These are phyloP conservation scores for Scarus forsteni DNA, from an alignment of 2,797 vertebrate species.

Conservation along the genomic window DNA sequence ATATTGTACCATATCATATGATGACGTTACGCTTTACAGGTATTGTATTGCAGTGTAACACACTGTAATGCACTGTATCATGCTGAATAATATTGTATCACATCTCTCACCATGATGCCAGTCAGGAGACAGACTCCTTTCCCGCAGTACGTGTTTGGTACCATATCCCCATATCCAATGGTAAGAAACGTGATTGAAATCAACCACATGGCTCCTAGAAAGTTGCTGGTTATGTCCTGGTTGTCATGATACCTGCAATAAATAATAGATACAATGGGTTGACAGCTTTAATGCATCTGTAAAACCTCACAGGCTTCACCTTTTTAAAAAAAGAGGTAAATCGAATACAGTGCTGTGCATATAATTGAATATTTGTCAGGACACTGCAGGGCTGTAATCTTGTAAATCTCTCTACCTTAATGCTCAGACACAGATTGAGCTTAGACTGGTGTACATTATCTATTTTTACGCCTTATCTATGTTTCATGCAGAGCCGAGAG, in stretches of 20 bases:
- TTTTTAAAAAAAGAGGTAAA: not conserved
- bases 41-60: no score
- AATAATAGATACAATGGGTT: slow-evolving; percentile 57
- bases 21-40: no score
- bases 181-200: slow-evolving; percentile 99
- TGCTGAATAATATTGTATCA: no score
- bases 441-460: slow-evolving; percentile 42
- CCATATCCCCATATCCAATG: slow-evolving; percentile 99
- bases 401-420: slow-evolving; percentile 32
- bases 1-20: no score
- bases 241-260: slow-evolving; percentile 95
- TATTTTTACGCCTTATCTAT: slow-evolving; percentile 75
- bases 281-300: slow-evolving; percentile 20
- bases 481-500: slow-evolving; percentile 61
- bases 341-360: not conserved
- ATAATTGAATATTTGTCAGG: slow-evolving; percentile 16
- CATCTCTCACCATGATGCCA: slow-evolving; percentile 96
- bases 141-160: slow-evolving; percentile 99
- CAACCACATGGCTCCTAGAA: slow-evolving; percentile 99
- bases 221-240: slow-evolving; percentile 98
- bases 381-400: slow-evolving; percentile 12
- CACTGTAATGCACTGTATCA: no score
- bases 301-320: slow-evolving; percentile 9
- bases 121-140: slow-evolving; percentile 99
- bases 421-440: slow-evolving; percentile 24